Evolutionary conservation across 1,140 invertebrate species (phyloP), one percentile per base, ranked within the genome.

Genomic region (Conus ventricosus): DNA sequence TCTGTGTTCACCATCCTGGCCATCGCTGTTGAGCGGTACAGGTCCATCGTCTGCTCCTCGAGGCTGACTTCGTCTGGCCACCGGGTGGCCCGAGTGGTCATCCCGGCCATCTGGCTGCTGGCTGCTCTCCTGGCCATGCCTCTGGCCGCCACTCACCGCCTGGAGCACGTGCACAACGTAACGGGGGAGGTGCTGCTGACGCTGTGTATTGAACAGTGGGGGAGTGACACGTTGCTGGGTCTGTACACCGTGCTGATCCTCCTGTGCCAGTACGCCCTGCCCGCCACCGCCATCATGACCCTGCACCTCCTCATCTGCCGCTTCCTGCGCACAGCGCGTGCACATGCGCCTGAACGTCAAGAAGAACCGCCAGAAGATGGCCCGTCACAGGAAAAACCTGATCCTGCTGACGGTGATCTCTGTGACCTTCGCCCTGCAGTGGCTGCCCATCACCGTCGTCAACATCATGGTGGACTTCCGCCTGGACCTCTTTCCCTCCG

Each of bases 381-480:
- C 94, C 27, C 92, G 96, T 20, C 96, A 96, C 87, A 94, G 95
- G 53, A 93, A 95, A 75, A 96, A 96, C 23, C 96, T 96, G 39
- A 90, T 95, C 5, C 94, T 96, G 6, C 93, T 96, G 6, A 91
- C 95, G 4, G 93, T 91, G 84, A 95, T 96, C 57, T 94, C 95
- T 2, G 87, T 95, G 15, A 91, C 95, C n/a, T 96, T 95, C 91
- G 94, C 94, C 4, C 88, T 95, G 8, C 91, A 91, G 67, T 95
- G 95, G 96, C 92, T 96, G 8, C 96, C 96, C 3, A 94, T 96
- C 87, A 96, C 96, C 57, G 91, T 96, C 4, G 95, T 96, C 90
- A 96, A 96, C 85, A 89, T 96, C 27, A 92, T 95, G 20, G 94
- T 94, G 6, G 96, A 83, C 84, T 91, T 85, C 83, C 89, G 91